Conservation (phyloP, 2,113 vertebrate species). For the Solenodon paradoxus region DNA sequence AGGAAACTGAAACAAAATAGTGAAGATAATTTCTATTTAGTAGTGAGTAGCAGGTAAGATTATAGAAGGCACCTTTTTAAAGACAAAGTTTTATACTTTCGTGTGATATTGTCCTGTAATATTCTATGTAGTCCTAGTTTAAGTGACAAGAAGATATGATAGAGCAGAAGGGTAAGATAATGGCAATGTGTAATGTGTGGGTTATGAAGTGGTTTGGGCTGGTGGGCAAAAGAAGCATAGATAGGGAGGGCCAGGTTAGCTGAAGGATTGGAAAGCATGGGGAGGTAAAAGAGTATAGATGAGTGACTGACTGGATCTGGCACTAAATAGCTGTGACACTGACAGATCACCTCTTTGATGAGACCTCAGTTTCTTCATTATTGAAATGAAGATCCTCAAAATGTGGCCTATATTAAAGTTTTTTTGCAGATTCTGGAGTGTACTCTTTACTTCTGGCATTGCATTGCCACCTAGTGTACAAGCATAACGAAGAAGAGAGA, state of each 20-base stretch:
- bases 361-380: background rate
- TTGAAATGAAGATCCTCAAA: background rate
- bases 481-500: background rate
- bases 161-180: background rate
- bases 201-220: background rate
- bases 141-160: background rate
- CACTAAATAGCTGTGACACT: background rate
- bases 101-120: background rate
- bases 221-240: background rate
- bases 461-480: conserved; percentile 53
- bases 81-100: background rate
- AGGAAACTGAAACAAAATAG: background rate
- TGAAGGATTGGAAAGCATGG: background rate
- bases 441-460: background rate
- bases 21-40: background rate
- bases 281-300: background rate
- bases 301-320: background rate
- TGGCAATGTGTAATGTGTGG: background rate
- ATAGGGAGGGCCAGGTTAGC: background rate
- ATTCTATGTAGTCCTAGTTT: background rate
- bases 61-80: background rate
- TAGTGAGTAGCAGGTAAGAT: background rate
- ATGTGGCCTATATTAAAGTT: background rate
- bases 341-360: background rate
- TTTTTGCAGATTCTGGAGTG: background rate